Base-by-base conservation (phyloP, 2,797 vertebrate genomes). In the Manis crassicaudata region DNA sequence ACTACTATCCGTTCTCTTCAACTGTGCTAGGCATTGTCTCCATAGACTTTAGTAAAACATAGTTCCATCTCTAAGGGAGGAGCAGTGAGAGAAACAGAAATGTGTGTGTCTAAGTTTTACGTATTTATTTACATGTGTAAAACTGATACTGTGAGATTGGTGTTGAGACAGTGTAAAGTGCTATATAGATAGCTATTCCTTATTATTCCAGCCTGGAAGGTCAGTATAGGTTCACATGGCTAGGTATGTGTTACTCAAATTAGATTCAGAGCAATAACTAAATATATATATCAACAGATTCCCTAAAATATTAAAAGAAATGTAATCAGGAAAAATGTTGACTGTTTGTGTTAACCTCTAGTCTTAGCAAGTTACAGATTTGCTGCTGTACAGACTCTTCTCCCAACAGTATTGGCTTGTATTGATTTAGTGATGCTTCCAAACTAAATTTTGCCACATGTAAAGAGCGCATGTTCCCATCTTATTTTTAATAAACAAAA, bases 341-440 rank as follows among this genome's bases (percentile, higher is more conserved):
- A 79, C 60, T 79, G 56, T 89, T 84, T 63, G 18, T 54, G 2
- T 65, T 81, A 35, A 23, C 17, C 17, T 60, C 37, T 4, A 54
- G 7, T 94, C 62, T 93, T 88, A 85, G 18, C 68, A 67, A 77
- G 2, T n/a, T 7, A 43, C 54, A 85, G 68, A 27, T 29, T 90
- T 80, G 68, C 72, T 86, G 75, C 88, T 52, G 94, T 35, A 17
- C 67, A 56, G 62, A 17, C 35, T 32, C 54, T 60, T 76, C 63
- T 18, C 43, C 43, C 77, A 81, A 23, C 67, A 76, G 4, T 58
- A n/a, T 25, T 23, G 79, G 14, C 1, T 46, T 60, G 6, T 73
- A 75, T 54, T 88, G 50, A 27, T 27, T 79, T 89, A 76, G 6
- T 17, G 63, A 96, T 32, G 70, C 37, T 90, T 95, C 77, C 79